These are phyloP conservation scores for Achlya flavicornis DNA, from an alignment of 2,888 invertebrate genomes.

Conservation along the genomic window DNA sequence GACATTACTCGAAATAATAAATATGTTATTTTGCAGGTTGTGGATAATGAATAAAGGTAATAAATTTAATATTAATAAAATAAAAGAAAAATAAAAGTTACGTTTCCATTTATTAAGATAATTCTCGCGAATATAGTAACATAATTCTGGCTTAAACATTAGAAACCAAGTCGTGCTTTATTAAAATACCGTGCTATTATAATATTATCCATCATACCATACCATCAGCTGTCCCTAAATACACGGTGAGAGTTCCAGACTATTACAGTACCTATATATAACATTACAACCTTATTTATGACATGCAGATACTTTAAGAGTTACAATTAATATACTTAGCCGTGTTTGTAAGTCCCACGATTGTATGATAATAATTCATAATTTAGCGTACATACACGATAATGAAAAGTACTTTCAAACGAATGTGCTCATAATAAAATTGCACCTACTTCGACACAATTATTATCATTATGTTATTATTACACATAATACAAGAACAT, in stretches of 20 bases:
- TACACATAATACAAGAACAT: neutral
- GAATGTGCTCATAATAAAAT: neutral
- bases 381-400: neutral
- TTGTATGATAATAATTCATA: neutral
- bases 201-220: too few relatives aligned
- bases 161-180: constrained; percentile 23
- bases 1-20: too few relatives aligned
- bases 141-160: constrained; percentile 49
- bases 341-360: neutral
- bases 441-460: neutral
- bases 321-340: too few relatives aligned
- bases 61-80: too few relatives aligned
- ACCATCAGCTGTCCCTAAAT: neutral
- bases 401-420: too few relatives aligned
- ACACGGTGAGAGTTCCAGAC: neutral
- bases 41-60: too few relatives aligned
- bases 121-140: constrained; percentile 26
- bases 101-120: constrained; percentile 26
- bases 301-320: too few relatives aligned
- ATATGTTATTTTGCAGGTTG: too few relatives aligned
- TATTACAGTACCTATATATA: too few relatives aligned
- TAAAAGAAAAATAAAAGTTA: neutral
- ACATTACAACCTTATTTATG: too few relatives aligned
- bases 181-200: neutral
- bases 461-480: neutral